Conservation (phyloP, 2,113 vertebrate genomes). For the Mobula hypostoma region DNA sequence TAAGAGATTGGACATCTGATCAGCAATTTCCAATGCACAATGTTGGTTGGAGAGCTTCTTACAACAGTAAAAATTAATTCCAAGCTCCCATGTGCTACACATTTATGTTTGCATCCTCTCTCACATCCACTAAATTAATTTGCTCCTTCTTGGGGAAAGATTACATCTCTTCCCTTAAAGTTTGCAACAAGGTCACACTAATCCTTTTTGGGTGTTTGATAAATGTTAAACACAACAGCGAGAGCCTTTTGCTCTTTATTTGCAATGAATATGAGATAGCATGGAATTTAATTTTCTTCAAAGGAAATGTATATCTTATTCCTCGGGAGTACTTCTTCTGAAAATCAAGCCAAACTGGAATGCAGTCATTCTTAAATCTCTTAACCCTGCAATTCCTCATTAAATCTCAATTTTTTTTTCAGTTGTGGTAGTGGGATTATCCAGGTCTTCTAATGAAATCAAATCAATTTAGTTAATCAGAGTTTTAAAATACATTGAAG, state of each 20-base stretch:
- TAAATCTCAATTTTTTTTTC: neutral
- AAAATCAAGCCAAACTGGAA: neutral
- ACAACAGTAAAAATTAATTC: too few species aligned
- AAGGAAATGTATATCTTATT: neutral
- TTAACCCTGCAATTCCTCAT: neutral
- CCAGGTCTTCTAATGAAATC: neutral
- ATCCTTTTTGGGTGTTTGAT: neutral
- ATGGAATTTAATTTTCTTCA: slow-evolving; percentile 6
- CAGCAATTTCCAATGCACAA: neutral
- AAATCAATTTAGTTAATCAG: neutral
- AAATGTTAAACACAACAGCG: too few species aligned
- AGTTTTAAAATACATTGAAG: neutral
- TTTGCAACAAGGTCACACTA: neutral
- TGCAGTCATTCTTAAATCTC: neutral
- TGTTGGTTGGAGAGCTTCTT: neutral
- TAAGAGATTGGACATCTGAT: neutral
- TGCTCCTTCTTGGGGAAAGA: neutral
- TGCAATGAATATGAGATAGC: neutral
- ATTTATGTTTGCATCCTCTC: neutral
- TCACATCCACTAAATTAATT: neutral
- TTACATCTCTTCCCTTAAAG: neutral
- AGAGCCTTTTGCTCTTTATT: neutral
- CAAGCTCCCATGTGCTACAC: neutral
- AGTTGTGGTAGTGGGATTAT: neutral
- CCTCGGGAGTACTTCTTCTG: neutral